Evolutionary conservation across 2,888 invertebrate genomes (phyloP), one percentile per base, ranked within the genome.

Genomic region (Ichneumoninae sp.): DNA sequence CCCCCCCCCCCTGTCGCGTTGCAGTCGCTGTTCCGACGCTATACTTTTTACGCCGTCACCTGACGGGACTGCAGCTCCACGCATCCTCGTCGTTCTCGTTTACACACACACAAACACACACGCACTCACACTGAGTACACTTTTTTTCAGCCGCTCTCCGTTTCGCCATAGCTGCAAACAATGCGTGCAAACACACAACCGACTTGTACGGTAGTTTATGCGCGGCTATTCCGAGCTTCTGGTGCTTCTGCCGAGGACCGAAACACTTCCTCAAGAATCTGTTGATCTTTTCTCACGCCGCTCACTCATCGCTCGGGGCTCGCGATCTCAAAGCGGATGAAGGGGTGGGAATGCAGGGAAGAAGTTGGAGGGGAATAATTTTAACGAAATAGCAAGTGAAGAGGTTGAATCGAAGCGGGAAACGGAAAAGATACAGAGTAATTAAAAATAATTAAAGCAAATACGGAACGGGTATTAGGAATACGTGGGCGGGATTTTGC

Each of bases 101-200:
- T 54, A n/a, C 13, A 54, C 40, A 30, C 30, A 22, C 16, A 7
- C 66, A 16, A 44, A 47, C 44, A 4, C 40, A 8, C 33, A 33
- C 13, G 47, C 54, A 44, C n/a, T 19, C 33, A 52, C 7, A 6
- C 70, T 33, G 65, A 22, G 44, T n/a, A 65, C 5, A 57, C 26
- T 52, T 70, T 65, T 60, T 75, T 84, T 75, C 80, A 40, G 8
- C 71, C 83, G 76, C 71, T 77, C 65, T 69, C 68, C 68, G 65
- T 79, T 62, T 80, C 72, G 70, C 72, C 80, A 52, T 52, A 68
- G 68, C 66, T 72, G 52, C 66, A 80, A 80, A 83, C 80, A 80
- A 77, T 83, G 68, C 33, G 44, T 50, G 76, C 68, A 80, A 83
- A 80, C 54, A 75, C 60, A 19, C 76, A 71, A 82, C 82, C 74